These are phyloP conservation scores for Drosophila pseudotakahashii DNA, from an alignment of 2,888 invertebrate genomes.

Conservation along the genomic window DNA sequence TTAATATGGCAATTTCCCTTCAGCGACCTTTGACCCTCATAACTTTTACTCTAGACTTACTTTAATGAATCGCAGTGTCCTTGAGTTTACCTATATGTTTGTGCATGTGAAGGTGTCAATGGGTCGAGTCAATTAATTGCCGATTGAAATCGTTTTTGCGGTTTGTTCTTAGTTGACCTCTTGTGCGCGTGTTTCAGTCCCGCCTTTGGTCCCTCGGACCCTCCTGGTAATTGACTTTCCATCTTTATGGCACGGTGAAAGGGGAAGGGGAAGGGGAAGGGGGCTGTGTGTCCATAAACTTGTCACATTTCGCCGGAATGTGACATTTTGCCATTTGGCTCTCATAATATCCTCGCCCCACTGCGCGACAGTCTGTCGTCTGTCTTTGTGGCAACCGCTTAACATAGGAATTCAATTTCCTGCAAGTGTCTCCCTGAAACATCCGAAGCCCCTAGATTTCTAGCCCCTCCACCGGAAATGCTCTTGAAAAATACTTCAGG, in stretches of 20 bases:
- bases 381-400: slow-evolving; percentile 12
- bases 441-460: neutral
- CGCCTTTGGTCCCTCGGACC: too few relatives aligned
- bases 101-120: slow-evolving; percentile 19
- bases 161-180: slow-evolving; percentile 26
- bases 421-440: slow-evolving; percentile 28
- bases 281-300: slow-evolving; percentile 7
- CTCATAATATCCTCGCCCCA: slow-evolving; percentile 4
- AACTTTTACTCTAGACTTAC: too few relatives aligned
- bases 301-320: slow-evolving; percentile 22
- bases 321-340: slow-evolving; percentile 34
- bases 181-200: neutral
- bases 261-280: neutral
- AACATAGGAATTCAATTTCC: slow-evolving; percentile 45
- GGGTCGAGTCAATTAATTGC: slow-evolving; percentile 47
- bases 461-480: slow-evolving; percentile 26
- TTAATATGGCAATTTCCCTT: too few relatives aligned
- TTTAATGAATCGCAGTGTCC: neutral
- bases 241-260: slow-evolving; percentile 13
- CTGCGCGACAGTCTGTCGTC: neutral
- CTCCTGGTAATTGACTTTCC: slow-evolving; percentile 5
- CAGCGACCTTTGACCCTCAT: too few relatives aligned
- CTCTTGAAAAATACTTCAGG: slow-evolving; percentile 25
- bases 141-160: slow-evolving; percentile 32
- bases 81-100: neutral